Conservation (phyloP, 2,797 vertebrate genomes). For the Holocentrus rufus region DNA sequence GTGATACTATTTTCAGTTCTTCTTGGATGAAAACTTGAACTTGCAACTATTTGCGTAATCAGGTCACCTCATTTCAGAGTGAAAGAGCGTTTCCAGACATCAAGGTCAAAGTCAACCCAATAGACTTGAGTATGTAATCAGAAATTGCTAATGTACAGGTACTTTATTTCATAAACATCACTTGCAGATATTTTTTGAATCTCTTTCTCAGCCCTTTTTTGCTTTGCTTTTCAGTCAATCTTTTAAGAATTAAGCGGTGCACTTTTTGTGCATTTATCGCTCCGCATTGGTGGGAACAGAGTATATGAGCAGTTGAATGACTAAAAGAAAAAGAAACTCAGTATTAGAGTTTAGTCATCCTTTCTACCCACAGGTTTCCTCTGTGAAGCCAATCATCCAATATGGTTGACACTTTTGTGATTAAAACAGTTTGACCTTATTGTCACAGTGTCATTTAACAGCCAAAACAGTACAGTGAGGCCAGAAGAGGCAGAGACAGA, state of each 20-base stretch:
- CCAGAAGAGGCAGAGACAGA: conserved; percentile 18
- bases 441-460: conserved; percentile 15
- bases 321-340: neutral
- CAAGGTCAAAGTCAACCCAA: neutral
- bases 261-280: neutral
- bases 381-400: neutral
- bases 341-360: neutral
- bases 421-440: conserved; percentile 18
- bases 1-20: neutral
- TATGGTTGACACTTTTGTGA: neutral
- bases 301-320: neutral
- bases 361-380: neutral
- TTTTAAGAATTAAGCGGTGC: no score
- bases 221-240: no score
- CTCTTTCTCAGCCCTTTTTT: no score
- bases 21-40: neutral
- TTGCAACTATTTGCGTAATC: neutral
- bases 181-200: no score
- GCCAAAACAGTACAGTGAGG: conserved; percentile 17
- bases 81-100: neutral
- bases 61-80: neutral
- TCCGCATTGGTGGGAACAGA: neutral
- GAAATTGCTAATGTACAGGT: neutral
- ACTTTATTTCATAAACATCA: neutral
- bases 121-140: neutral